Percentiles rank a stretch among this genome's conserved stretches.
Evolutionary conservation across 2,113 vertebrate species (phyloP).

Genomic region (Phyllostomus discolor): DNA sequence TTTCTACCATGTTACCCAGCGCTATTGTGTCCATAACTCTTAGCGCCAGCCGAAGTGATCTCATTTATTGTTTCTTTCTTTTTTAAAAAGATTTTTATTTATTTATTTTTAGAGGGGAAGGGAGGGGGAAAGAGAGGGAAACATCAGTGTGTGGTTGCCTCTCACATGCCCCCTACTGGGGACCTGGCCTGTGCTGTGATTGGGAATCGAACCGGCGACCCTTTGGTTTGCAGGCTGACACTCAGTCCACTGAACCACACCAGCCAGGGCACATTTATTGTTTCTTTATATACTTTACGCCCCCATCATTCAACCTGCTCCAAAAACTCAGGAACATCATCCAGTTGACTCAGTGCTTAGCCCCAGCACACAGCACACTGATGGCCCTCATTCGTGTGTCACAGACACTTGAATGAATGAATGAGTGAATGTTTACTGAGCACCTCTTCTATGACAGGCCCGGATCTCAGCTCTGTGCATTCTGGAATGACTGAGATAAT

Average conservation of each 20-base stretch:
- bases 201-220: too few species aligned
- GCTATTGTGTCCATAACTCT: neutral
- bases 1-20: neutral
- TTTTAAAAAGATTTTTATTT: too few species aligned
- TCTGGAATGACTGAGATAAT: constrained; percentile 18
- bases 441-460: neutral
- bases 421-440: neutral
- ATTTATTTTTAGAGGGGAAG: too few species aligned
- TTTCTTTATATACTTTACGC: neutral
- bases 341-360: neutral
- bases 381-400: neutral
- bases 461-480: neutral
- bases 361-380: neutral
- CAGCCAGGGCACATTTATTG: neutral
- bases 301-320: neutral
- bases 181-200: too few species aligned
- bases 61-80: too few species aligned
- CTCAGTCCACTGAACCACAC: too few species aligned
- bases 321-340: neutral
- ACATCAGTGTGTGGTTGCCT: too few species aligned
- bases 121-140: too few species aligned
- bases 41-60: neutral
- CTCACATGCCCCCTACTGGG: too few species aligned
- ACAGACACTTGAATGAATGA: neutral
- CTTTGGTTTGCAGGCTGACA: too few species aligned